Base-by-base conservation (phyloP, 2,888 invertebrate species). In the Myopa testacea region DNA sequence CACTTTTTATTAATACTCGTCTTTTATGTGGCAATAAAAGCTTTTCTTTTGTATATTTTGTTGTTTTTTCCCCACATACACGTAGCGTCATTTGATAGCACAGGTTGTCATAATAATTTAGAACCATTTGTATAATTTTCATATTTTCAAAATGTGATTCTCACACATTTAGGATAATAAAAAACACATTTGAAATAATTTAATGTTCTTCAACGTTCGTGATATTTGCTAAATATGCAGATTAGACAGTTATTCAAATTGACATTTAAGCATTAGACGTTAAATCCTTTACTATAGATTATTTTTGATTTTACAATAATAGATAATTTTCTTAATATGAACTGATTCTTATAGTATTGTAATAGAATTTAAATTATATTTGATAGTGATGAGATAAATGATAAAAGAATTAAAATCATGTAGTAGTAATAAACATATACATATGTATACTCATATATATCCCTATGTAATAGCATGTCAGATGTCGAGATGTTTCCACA, bases 111-210 rank as follows among this genome's bases (percentile, higher is more conserved):
- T 68, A 63, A 75, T 75, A 73, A 79, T 69, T 78, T 68, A 12
- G 8, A 72, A 71, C 52, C 79, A 79, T 82, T 82, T 81, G 82
- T 82, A 83, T 81, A 82, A 82, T 82, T 82, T 82, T 81, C 79
- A 78, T 78, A 82, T 82, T 78, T 80, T 79, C 79, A 78, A 81
- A 82, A 78, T 80, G 76, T 80, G 80, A 81, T 81, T 81, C 81
- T 79, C 80, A 78, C 81, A 80, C 81, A 81, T 80, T 80, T 52
- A 26, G 40, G 60, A 78, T 78, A 80, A 80, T 80, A 80, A 80
- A 80, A 80, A 75, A 60, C 52, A 58, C 79, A 78, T 77, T 80
- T 70, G 67, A 77, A 79, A 77, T 80, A 76, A 80, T 80, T 79
- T 78, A 78, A 72, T n/a, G 60, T 63, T 70, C 16, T 16, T 38